Percentiles rank a stretch among this genome's conserved stretches.
These are phyloP conservation scores for Triplophysa yarkandensis DNA, from an alignment of 2,797 vertebrate species.

Conservation along the genomic window DNA sequence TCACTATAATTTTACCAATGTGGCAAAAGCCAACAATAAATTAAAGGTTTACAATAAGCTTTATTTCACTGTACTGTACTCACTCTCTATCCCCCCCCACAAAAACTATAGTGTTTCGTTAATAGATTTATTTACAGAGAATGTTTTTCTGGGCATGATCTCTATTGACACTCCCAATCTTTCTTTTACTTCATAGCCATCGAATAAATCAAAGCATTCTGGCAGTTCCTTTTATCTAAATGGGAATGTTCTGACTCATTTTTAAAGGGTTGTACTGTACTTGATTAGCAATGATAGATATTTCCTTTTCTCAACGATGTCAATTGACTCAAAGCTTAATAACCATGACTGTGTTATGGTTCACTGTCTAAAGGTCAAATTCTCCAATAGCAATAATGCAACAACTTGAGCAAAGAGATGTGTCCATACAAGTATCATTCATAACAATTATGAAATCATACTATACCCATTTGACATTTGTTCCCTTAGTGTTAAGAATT, in stretches of 20 bases:
- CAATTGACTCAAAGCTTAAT: neutral
- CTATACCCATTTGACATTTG: neutral
- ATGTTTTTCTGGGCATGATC: neutral
- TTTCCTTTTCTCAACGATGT: neutral
- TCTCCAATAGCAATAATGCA: neutral
- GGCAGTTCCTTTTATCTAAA: neutral
- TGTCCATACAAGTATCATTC: neutral
- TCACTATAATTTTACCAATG: neutral
- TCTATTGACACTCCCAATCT: neutral
- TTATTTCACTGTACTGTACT: neutral
- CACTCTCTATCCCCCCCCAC: no score
- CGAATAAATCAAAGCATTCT: neutral
- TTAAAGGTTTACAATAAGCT: neutral
- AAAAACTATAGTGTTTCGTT: neutral
- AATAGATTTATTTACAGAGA: neutral
- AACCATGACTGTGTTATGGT: neutral
- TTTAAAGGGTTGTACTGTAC: neutral
- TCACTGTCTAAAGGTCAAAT: neutral
- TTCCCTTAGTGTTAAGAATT: neutral
- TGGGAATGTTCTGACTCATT: neutral
- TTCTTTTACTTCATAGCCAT: neutral
- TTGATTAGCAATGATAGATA: constrained; percentile 4
- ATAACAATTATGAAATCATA: neutral
- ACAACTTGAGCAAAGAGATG: neutral
- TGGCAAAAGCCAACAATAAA: neutral